These are phyloP conservation scores for Triplophysa dalaica DNA, from an alignment of 2,113 vertebrate genomes.

Conservation along the genomic window DNA sequence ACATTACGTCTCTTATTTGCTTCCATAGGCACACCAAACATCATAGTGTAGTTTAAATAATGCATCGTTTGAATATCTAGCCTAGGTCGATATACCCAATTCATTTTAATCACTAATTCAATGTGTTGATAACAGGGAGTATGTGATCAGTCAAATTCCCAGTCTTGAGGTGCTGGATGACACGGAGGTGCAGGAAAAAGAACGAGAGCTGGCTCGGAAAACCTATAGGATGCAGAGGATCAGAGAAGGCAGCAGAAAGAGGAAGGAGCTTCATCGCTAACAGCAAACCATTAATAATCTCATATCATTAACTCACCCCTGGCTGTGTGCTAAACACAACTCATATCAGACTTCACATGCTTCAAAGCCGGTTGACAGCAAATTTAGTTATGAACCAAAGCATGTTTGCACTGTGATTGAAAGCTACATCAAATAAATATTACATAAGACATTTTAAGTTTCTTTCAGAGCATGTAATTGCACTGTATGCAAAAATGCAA, in stretches of 20 bases:
- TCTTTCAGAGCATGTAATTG: not conserved
- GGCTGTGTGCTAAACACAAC: not conserved
- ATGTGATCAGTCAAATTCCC: constrained; percentile 77
- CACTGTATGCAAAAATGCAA: not conserved
- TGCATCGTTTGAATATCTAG: no score
- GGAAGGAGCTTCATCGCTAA: constrained; percentile 59
- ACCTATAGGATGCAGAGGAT: constrained; percentile 68
- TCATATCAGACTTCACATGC: not conserved
- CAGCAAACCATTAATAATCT: not conserved
- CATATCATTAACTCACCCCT: not conserved
- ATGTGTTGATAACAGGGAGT: constrained; percentile 62
- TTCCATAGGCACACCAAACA: not conserved
- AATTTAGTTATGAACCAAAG: not conserved
- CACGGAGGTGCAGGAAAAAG: constrained; percentile 71
- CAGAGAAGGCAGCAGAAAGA: constrained; percentile 56
- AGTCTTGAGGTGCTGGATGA: constrained; percentile 74
- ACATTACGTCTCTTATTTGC: no score
- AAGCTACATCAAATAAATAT: not conserved
- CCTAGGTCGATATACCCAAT: no score
- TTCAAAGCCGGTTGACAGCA: not conserved
- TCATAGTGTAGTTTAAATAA: no score
- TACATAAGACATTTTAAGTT: not conserved
- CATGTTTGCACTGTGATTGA: not conserved
- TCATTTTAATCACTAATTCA: not conserved
- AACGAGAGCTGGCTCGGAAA: constrained; percentile 67